phyloP scores from a whole-genome alignment of 2,113 vertebrate genomes.

The Merops nubicus region DNA sequence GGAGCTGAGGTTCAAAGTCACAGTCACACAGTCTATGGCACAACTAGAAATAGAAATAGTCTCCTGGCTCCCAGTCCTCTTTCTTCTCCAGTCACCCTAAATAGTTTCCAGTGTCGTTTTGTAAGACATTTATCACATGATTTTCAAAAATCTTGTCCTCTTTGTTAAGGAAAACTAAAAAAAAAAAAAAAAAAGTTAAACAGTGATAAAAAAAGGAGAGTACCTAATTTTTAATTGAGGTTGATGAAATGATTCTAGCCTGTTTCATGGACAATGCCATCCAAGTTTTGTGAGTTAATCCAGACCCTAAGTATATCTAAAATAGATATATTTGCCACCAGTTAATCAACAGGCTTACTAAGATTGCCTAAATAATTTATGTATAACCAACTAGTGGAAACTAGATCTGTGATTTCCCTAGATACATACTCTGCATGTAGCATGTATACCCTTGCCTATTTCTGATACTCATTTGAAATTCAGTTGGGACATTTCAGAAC shows the following conservation, averaged over 20 bases:
- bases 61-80: slow-evolving; percentile 61
- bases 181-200: neutral
- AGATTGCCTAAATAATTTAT: slow-evolving; percentile 66
- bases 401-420: slow-evolving; percentile 66
- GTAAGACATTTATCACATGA: slow-evolving; percentile 21
- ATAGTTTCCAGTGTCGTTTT: slow-evolving; percentile 58
- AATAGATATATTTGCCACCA: slow-evolving; percentile 58
- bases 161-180: neutral
- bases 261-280: neutral
- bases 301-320: slow-evolving; percentile 36
- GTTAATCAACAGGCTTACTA: slow-evolving; percentile 60
- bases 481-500: slow-evolving; percentile 57
- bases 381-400: slow-evolving; percentile 57
- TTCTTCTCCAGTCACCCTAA: slow-evolving; percentile 51
- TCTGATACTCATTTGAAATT: slow-evolving; percentile 67
- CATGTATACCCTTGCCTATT: slow-evolving; percentile 64
- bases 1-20: slow-evolving; percentile 58
- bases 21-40: slow-evolving; percentile 8
- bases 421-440: slow-evolving; percentile 49
- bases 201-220: neutral
- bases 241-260: neutral
- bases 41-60: slow-evolving; percentile 66
- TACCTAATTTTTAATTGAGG: neutral
- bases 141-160: slow-evolving; percentile 13
- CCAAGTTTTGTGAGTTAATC: slow-evolving; percentile 46